Percentiles rank a stretch among this genome's conserved stretches.
phyloP scores from a whole-genome alignment of 2,113 vertebrate species.

The Gobio gobio region DNA sequence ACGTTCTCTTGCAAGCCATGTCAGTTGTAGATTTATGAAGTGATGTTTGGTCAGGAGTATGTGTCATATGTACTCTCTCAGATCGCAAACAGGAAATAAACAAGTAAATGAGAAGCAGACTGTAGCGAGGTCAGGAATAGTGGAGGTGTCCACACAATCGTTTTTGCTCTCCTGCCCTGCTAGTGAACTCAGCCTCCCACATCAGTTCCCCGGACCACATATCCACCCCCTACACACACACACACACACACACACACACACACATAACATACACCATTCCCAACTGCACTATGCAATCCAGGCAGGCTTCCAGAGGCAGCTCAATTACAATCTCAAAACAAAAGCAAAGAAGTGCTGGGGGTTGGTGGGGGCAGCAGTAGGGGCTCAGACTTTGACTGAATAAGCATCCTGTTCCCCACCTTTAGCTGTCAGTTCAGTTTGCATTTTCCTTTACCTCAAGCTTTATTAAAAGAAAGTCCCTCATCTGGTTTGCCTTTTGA shows the following conservation, averaged over 20 bases:
- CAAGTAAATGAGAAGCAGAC: constrained; percentile 65
- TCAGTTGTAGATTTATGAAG: constrained; percentile 7
- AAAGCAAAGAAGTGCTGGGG: constrained; percentile 57
- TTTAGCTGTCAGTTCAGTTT: constrained; percentile 56
- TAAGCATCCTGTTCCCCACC: constrained; percentile 44
- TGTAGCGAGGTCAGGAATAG: constrained; percentile 73
- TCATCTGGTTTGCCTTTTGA: constrained; percentile 41
- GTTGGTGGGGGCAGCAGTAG: constrained; percentile 47
- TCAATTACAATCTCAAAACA: constrained; percentile 82
- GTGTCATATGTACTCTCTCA: constrained; percentile 13
- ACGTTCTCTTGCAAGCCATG: constrained; percentile 18
- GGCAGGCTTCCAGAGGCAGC: constrained; percentile 72
- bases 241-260: constrained; percentile 33
- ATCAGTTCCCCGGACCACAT: constrained; percentile 26
- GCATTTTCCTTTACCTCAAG: constrained; percentile 38
- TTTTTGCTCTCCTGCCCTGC: constrained; percentile 86
- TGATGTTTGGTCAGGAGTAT: constrained; percentile 28
- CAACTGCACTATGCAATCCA: constrained; percentile 53
- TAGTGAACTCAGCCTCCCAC: constrained; percentile 78
- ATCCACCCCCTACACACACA: constrained; percentile 20
- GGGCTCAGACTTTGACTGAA: constrained; percentile 54
- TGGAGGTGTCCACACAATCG: constrained; percentile 80
- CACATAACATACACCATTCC: constrained; percentile 61
- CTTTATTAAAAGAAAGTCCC: constrained; percentile 45
- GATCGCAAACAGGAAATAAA: constrained; percentile 64